Percentiles rank a stretch among this genome's conserved stretches.
Evolutionary conservation across 1,140 invertebrate genomes (phyloP).

Genomic region (Nephotettix cincticeps): DNA sequence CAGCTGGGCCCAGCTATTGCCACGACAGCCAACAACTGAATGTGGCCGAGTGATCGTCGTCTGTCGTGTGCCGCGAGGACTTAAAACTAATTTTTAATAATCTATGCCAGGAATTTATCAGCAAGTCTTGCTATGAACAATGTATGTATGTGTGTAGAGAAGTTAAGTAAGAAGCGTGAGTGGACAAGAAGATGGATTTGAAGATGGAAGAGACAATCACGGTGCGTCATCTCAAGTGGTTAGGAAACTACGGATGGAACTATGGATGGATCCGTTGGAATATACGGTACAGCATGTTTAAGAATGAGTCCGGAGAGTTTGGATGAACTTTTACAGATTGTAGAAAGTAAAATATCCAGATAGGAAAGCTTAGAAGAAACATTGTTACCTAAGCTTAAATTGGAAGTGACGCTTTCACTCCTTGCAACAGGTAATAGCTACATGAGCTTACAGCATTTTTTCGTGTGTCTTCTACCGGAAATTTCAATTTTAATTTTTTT

Average conservation of each 20-base stretch:
- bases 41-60: neutral
- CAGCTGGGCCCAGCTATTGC: no score
- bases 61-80: neutral
- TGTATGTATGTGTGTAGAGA: no score
- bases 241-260: neutral
- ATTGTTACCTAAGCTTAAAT: neutral
- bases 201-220: neutral
- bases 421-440: conserved; percentile 17
- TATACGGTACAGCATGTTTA: neutral
- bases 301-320: neutral
- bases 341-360: neutral
- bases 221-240: neutral
- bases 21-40: no score
- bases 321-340: neutral
- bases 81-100: neutral
- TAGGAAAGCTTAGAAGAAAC: neutral
- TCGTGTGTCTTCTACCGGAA: no score
- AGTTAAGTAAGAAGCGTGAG: no score
- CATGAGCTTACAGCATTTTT: conserved; percentile 7
- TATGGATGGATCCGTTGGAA: neutral
- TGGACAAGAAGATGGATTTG: no score
- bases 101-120: neutral
- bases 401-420: conserved; percentile 5
- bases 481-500: no score
- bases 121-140: neutral